A percentile compares a stretch with the other conserved stretches of the same genome.
Conservation (phyloP, 2,888 invertebrate genomes). For the Coleophora flavipennella region DNA sequence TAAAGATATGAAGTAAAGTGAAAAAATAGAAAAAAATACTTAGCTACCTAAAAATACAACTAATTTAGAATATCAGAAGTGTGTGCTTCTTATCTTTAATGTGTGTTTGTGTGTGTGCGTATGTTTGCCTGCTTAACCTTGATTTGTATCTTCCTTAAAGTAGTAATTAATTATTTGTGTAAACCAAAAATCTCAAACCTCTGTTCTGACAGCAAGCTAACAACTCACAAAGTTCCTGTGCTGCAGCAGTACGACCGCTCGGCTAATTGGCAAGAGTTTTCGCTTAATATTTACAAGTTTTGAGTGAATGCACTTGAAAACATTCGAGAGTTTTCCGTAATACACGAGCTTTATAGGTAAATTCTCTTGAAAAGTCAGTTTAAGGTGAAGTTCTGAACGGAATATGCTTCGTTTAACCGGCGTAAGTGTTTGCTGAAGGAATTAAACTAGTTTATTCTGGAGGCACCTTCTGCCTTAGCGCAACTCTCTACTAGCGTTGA, state of each 20-base stretch:
- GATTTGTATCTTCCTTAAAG: neutral
- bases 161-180: too few relatives aligned
- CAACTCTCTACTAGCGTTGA: too few relatives aligned
- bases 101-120: too few relatives aligned
- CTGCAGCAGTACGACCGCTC: conserved; percentile 38
- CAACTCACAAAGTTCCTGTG: conserved; percentile 38
- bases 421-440: conserved; percentile 2
- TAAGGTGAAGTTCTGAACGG: conserved; percentile 22
- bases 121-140: neutral
- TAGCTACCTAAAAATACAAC: too few relatives aligned
- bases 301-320: conserved; percentile 45
- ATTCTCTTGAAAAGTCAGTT: conserved; percentile 23
- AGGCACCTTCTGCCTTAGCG: too few relatives aligned
- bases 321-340: conserved; percentile 32
- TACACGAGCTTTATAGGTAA: conserved; percentile 26
- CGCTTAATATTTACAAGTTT: conserved; percentile 55
- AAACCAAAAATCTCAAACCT: conserved; percentile 48
- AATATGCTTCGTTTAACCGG: conserved; percentile 8
- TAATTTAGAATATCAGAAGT: too few relatives aligned
- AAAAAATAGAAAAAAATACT: too few relatives aligned
- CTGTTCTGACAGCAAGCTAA: conserved; percentile 35
- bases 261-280: conserved; percentile 59
- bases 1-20: too few relatives aligned
- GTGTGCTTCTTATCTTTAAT: too few relatives aligned
- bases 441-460: neutral